Percentiles rank a stretch among this genome's conserved stretches.
phyloP scores from a whole-genome alignment of 2,113 vertebrate species.

The Ifrita kowaldi region DNA sequence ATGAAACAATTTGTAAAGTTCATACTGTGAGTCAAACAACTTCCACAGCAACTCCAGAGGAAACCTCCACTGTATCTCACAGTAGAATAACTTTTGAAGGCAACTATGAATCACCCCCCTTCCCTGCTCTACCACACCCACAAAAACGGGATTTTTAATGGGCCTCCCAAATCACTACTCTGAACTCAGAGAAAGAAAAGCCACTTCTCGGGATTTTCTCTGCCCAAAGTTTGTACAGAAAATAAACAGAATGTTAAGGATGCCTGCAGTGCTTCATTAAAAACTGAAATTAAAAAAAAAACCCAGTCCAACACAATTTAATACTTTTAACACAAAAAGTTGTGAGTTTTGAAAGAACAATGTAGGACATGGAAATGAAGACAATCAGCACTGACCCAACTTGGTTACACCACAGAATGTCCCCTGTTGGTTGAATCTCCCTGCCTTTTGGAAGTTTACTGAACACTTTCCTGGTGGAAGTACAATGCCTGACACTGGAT shows the following conservation, averaged over 20 bases:
- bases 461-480: neutral
- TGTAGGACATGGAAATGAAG: neutral
- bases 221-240: neutral
- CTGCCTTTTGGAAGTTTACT: neutral
- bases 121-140: constrained; percentile 12
- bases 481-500: rapidly evolving
- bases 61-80: neutral
- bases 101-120: constrained; percentile 20
- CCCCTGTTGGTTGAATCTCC: neutral
- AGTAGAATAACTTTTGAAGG: neutral
- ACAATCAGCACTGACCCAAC: rapidly evolving
- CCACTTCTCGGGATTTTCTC: neutral
- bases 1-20: neutral
- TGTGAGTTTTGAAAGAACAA: neutral
- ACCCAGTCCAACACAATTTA: neutral
- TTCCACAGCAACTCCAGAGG: neutral
- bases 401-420: neutral
- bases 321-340: neutral
- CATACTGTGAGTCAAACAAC: neutral
- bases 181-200: neutral
- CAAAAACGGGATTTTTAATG: neutral
- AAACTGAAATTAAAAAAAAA: neutral
- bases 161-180: neutral
- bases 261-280: neutral
- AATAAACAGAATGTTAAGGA: neutral